phyloP scores from a whole-genome alignment of 2,113 vertebrate species.

The Lates calcarifer region DNA sequence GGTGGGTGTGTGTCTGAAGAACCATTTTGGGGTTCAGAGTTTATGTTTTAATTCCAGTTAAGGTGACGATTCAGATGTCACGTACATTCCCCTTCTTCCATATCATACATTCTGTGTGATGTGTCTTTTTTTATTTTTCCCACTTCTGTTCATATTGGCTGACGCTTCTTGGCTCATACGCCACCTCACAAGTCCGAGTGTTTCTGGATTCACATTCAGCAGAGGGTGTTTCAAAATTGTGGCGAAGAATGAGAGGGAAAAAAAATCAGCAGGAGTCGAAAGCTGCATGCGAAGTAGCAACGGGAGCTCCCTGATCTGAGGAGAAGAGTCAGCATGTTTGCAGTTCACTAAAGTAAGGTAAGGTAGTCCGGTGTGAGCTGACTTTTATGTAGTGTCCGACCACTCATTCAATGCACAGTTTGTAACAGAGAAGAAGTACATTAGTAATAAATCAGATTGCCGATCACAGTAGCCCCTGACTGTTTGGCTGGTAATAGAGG shows the following conservation, averaged over 20 bases:
- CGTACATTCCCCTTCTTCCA: constrained; percentile 64
- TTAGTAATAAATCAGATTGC: constrained; percentile 76
- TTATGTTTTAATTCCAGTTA: constrained; percentile 41
- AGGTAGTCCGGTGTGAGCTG: constrained; percentile 65
- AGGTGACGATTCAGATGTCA: constrained; percentile 23
- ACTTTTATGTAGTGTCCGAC: constrained; percentile 45
- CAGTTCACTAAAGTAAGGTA: constrained; percentile 47
- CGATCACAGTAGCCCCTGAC: constrained; percentile 81
- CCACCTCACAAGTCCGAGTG: constrained; percentile 20
- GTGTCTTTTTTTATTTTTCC: not conserved
- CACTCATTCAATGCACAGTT: constrained; percentile 55
- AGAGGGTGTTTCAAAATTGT: constrained; percentile 34
- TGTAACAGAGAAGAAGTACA: constrained; percentile 53
- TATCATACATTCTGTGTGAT: constrained; percentile 61
- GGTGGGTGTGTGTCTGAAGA: not conserved
- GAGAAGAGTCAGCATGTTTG: constrained; percentile 36
- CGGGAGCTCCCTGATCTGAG: constrained; percentile 62
- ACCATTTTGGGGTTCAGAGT: constrained; percentile 34
- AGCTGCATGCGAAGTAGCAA: constrained; percentile 71
- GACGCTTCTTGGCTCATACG: constrained; percentile 9
- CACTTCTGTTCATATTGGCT: constrained; percentile 34
- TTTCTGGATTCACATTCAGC: constrained; percentile 70
- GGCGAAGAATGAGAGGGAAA: constrained; percentile 16
- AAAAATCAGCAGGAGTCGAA: constrained; percentile 28
- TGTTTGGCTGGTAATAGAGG: constrained; percentile 75